Base-by-base conservation (phyloP, 2,113 vertebrate species). In the Aegypius monachus region DNA sequence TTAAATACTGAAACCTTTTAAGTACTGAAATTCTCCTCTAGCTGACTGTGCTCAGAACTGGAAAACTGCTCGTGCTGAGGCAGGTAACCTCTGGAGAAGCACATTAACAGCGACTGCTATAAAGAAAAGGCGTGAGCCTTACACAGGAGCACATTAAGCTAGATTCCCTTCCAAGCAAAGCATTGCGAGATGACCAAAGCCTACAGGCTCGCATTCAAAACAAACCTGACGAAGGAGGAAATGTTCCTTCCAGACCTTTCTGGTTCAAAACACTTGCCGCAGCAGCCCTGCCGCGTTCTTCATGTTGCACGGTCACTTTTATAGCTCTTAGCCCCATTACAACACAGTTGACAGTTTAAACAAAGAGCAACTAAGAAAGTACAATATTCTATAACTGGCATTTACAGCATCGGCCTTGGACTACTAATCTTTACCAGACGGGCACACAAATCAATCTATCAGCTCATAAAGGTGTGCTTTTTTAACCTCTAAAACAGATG, bases 401-500 rank as follows among this genome's bases (percentile, higher is more conserved):
- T 98, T 98, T 98, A 98, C 98, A 97, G 98, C 98, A 96, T 68
- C 95, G 98, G 99, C 99, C 99, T 99, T 99, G 99, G 99, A 99
- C 99, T 99, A 98, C 98, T 98, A 99, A 99, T 99, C 99, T 98
- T 98, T 98, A 98, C 98, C 98, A 99, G 99, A 99, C 98, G 88
- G 98, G 98, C 98, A 99, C 98, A 99, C 98, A 99, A 99, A 99
- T 99, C 99, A 99, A 99, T 99, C 99, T 98, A 99, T 99, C 98
- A 98, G 98, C 99, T 99, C 99, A 98, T 98, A 99, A 98, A 99
- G 99, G 99, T 99, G 98, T 99, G 98, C 98, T 98, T 98, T 98
- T 98, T 98, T 99, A 99, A 99, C 98, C 99, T 99, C 99, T 98
- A 98, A 98, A 98, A 99, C 98, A 99, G 98, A 99, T 98, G 98